phyloP scores from a whole-genome alignment of 92 coral and sea anemone species.

The Porites cylindrica region DNA sequence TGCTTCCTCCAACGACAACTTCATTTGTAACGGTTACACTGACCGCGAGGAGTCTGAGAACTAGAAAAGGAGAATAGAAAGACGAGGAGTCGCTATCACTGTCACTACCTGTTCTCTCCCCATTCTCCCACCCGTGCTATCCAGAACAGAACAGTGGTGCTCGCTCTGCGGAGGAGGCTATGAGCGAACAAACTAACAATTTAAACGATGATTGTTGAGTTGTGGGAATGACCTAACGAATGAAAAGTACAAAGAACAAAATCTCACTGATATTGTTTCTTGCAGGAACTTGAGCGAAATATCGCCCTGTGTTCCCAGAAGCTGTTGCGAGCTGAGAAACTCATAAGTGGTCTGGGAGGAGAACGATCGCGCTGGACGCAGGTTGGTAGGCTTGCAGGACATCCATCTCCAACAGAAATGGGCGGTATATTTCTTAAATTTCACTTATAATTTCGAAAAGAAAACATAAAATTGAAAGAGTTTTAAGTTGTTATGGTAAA shows the following conservation, averaged over 20 bases:
- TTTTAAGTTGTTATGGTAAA: too few species aligned
- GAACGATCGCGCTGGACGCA: conserved; percentile 96
- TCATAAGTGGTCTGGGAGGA: conserved; percentile 96
- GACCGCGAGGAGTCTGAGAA: too few species aligned
- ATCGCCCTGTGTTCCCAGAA: conserved; percentile 95
- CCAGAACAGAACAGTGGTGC: too few species aligned
- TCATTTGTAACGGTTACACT: too few species aligned
- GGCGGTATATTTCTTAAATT: not conserved
- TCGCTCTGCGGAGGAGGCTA: too few species aligned
- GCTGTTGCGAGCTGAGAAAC: conserved; percentile 96
- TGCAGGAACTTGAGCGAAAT: conserved; percentile 86
- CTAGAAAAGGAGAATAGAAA: too few species aligned
- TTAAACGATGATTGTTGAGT: not conserved
- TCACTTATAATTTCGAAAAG: too few species aligned
- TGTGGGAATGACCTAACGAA: not conserved
- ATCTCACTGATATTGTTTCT: not conserved
- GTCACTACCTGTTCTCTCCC: too few species aligned
- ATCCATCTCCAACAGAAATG: not conserved
- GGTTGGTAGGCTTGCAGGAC: conserved; percentile 46
- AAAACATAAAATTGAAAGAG: too few species aligned
- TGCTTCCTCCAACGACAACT: too few species aligned
- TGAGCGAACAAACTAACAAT: not conserved
- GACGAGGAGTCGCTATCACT: too few species aligned
- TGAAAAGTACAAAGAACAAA: not conserved
- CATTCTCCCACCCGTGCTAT: too few species aligned